phyloP scores from a whole-genome alignment of 2,797 vertebrate genomes.

The Lagodon rhomboides region DNA sequence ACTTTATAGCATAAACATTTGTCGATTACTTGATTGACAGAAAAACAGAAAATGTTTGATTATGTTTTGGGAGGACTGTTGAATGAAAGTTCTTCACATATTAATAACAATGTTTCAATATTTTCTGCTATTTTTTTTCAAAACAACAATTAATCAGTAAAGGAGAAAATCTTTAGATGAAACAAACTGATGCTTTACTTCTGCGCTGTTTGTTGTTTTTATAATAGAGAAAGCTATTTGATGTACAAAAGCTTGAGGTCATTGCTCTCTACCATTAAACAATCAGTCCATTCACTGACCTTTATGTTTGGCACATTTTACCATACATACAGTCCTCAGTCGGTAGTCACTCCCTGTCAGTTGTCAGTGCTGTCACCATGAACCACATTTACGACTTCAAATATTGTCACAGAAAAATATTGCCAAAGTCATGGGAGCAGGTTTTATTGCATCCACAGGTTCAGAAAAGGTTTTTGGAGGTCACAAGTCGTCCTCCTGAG shows the following conservation, averaged over 20 bases:
- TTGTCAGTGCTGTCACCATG: conserved; percentile 19
- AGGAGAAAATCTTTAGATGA: not conserved
- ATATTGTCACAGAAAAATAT: not conserved
- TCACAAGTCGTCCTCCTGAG: conserved; percentile 36
- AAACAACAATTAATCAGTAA: not conserved
- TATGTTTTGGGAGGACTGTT: not conserved
- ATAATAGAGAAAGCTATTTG: not conserved
- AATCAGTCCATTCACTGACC: conserved; percentile 4
- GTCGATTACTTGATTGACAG: no score
- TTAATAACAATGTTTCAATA: not conserved
- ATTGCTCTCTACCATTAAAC: not conserved
- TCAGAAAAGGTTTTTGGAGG: conserved; percentile 48
- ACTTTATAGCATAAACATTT: no score
- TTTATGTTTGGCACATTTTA: not conserved
- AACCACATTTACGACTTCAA: conserved; percentile 34
- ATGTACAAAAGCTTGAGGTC: not conserved
- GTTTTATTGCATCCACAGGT: conserved; percentile 45
- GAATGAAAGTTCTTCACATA: not conserved
- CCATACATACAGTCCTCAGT: not conserved
- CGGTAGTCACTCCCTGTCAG: conserved; percentile 7
- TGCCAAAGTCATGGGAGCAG: conserved; percentile 18
- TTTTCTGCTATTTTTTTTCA: not conserved
- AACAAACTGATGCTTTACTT: not conserved
- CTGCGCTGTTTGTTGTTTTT: not conserved
- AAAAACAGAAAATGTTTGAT: not conserved